These are phyloP conservation scores for Crocidura indochinensis DNA, from an alignment of 2,797 vertebrate species.

Conservation along the genomic window DNA sequence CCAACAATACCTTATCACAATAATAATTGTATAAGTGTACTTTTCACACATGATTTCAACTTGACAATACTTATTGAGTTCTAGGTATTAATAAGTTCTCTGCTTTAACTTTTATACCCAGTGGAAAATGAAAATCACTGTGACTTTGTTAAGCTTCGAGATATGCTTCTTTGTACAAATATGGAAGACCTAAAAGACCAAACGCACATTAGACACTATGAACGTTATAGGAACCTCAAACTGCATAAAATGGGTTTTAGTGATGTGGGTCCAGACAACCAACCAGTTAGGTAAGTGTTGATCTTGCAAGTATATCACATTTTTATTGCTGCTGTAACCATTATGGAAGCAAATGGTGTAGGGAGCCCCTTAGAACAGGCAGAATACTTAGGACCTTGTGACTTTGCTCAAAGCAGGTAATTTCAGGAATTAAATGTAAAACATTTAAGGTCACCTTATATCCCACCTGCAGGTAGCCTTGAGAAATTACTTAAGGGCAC, in stretches of 20 bases:
- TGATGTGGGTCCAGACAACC: slow-evolving; percentile 93
- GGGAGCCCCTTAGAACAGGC: too few species aligned
- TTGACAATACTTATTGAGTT: not conserved
- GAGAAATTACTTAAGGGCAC: too few species aligned
- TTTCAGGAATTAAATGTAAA: too few species aligned
- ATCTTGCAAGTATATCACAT: too few species aligned
- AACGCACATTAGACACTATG: slow-evolving; percentile 94
- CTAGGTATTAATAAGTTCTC: not conserved
- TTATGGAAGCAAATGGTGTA: not conserved
- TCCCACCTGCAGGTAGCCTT: too few species aligned
- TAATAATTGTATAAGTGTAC: not conserved
- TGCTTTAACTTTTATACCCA: slow-evolving; percentile 84
- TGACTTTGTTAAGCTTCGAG: slow-evolving; percentile 96
- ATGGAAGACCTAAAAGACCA: slow-evolving; percentile 97
- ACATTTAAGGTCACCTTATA: too few species aligned
- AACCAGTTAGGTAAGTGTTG: slow-evolving; percentile 93
- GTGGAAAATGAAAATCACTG: slow-evolving; percentile 98
- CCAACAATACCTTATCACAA: too few species aligned
- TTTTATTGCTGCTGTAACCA: not conserved
- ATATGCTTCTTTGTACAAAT: slow-evolving; percentile 96
- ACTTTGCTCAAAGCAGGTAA: too few species aligned
- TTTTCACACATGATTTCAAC: not conserved
- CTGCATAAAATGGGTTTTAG: slow-evolving; percentile 95
- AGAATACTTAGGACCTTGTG: too few species aligned
- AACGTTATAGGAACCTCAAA: slow-evolving; percentile 94